Conservation (phyloP, 2,888 invertebrate species). For the Sinohyriopsis cumingii region DNA sequence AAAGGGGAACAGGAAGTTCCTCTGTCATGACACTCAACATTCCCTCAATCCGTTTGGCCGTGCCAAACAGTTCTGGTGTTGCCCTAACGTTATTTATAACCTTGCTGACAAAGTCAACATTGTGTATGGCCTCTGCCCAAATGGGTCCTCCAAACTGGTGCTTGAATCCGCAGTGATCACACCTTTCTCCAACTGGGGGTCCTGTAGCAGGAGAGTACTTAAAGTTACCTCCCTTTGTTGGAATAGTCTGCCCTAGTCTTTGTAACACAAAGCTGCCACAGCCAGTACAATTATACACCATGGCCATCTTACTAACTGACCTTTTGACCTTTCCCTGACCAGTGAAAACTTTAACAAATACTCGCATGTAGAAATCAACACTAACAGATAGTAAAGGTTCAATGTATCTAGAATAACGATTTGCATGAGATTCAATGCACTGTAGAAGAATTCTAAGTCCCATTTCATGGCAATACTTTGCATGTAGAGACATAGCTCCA, state of each 20-base stretch:
- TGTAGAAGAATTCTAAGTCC: constrained; percentile 94
- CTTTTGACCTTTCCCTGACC: constrained; percentile 90
- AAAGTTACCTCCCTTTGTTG: constrained; percentile 58
- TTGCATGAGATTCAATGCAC: constrained; percentile 92
- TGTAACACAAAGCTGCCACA: constrained; percentile 88
- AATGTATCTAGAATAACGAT: constrained; percentile 92
- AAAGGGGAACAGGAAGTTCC: constrained; percentile 91
- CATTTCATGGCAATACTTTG: constrained; percentile 90
- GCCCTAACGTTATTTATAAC: constrained; percentile 75
- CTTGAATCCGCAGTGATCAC: constrained; percentile 83
- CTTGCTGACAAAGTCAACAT: constrained; percentile 82
- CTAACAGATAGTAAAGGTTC: constrained; percentile 92
- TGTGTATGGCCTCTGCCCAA: constrained; percentile 91
- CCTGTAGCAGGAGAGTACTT: constrained; percentile 81
- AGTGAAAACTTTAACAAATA: constrained; percentile 89
- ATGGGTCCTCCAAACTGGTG: constrained; percentile 93
- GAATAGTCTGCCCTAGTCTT: constrained; percentile 77
- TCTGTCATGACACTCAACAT: constrained; percentile 83
- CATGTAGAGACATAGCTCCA: constrained; percentile 89
- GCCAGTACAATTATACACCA: constrained; percentile 91
- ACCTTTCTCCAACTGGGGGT: constrained; percentile 80
- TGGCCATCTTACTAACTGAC: constrained; percentile 83
- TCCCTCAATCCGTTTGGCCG: constrained; percentile 78
- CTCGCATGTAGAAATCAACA: constrained; percentile 95
- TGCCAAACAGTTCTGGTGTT: constrained; percentile 76